phyloP scores from a whole-genome alignment of 2,888 invertebrate species.

The Luffia ferchaultella region DNA sequence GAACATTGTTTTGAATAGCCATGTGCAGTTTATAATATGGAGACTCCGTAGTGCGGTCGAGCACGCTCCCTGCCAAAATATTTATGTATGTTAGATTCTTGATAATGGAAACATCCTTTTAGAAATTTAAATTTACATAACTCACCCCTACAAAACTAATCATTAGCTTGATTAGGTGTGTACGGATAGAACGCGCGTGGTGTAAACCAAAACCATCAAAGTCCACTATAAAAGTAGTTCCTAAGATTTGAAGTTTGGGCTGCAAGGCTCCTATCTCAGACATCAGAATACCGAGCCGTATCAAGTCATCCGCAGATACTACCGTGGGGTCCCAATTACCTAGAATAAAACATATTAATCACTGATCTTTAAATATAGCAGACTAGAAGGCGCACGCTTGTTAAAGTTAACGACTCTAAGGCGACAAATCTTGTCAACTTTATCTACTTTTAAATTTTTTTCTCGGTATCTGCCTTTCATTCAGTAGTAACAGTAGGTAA shows the following conservation, averaged over 20 bases:
- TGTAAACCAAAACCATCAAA: constrained; percentile 38
- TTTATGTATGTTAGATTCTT: neutral
- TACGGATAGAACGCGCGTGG: constrained; percentile 39
- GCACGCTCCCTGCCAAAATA: constrained; percentile 69
- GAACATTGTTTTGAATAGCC: constrained; percentile 78
- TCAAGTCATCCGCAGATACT: constrained; percentile 41
- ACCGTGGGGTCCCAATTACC: constrained; percentile 44
- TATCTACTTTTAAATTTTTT: no score
- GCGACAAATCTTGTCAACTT: no score
- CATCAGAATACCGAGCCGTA: constrained; percentile 46
- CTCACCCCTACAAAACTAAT: constrained; percentile 51
- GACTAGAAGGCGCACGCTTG: no score
- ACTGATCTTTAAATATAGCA: no score
- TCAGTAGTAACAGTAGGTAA: no score
- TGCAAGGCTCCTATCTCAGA: constrained; percentile 50
- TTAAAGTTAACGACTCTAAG: no score
- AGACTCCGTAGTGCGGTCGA: constrained; percentile 76
- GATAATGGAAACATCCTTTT: neutral
- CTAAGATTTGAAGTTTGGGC: constrained; percentile 50
- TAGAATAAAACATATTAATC: constrained; percentile 16
- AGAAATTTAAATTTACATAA: no score
- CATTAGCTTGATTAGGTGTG: constrained; percentile 44
- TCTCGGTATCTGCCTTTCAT: no score
- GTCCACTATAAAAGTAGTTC: constrained; percentile 51
- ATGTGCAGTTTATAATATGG: constrained; percentile 81